Conservation (phyloP, 2,113 vertebrate genomes). For the Psephotus haematonotus region DNA sequence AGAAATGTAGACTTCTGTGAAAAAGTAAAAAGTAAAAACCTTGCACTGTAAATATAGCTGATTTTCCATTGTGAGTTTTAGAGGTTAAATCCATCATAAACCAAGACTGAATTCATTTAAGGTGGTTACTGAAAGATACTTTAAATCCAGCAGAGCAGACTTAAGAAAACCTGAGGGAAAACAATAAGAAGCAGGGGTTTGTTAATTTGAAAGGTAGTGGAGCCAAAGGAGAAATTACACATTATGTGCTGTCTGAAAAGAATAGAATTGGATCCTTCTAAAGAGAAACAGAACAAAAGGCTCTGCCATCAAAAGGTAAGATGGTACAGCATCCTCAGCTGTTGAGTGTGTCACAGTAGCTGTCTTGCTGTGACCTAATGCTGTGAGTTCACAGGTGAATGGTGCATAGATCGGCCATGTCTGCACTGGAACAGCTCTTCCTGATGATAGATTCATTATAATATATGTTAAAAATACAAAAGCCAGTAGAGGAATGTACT, state of each 20-base stretch:
- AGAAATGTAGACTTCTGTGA: background rate
- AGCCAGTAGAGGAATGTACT: background rate
- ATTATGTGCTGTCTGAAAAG: background rate
- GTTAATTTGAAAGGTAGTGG: slow-evolving; percentile 24
- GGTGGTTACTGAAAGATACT: background rate
- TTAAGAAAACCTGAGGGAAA: background rate
- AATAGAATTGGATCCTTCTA: background rate
- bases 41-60: background rate
- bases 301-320: background rate
- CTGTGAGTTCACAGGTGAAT: background rate
- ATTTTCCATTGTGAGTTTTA: background rate
- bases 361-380: background rate
- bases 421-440: background rate
- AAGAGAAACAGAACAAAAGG: background rate
- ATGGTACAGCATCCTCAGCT: background rate
- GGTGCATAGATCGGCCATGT: background rate
- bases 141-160: background rate
- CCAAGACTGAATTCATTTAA: background rate
- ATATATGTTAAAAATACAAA: background rate
- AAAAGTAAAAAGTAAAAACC: background rate
- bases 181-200: background rate
- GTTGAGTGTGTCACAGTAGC: background rate
- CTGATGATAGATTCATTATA: background rate
- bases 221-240: background rate
- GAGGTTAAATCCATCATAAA: background rate